Conservation (phyloP, 2,113 vertebrate species). For the Plecotus auritus region DNA sequence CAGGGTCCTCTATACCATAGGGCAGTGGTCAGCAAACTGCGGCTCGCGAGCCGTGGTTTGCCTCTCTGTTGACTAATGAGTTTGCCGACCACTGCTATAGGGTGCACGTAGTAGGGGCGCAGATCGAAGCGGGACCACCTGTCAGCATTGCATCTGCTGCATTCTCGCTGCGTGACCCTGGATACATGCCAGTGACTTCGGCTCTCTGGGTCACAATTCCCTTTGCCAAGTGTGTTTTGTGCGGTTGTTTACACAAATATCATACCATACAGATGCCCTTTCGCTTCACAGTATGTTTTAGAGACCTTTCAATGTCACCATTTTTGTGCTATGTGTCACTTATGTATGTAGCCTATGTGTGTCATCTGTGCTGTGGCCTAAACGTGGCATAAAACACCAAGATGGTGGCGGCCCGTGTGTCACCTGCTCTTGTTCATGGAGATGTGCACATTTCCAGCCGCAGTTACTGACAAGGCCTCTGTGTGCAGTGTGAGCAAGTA, state of each 20-base stretch:
- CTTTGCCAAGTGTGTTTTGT: background rate
- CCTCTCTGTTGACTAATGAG: no score
- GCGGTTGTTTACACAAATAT: background rate
- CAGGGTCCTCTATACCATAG: background rate
- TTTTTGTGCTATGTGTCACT: background rate
- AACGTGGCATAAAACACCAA: no score
- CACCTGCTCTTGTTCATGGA: background rate
- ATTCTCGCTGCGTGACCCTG: background rate
- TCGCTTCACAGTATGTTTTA: background rate
- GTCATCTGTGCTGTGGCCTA: background rate
- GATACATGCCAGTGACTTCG: background rate
- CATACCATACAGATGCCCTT: background rate
- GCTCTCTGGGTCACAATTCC: background rate
- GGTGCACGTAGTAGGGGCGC: background rate
- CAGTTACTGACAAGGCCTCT: background rate
- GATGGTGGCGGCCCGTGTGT: background rate
- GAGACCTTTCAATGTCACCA: background rate
- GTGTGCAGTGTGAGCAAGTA: no score
- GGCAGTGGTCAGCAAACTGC: no score
- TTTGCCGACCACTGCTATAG: no score
- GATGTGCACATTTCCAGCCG: background rate
- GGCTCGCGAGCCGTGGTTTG: no score
- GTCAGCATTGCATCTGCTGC: background rate
- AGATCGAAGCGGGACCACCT: background rate
- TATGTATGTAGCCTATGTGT: background rate